Conservation (phyloP, 2,113 vertebrate species). For the Chlorodrepanis virens region DNA sequence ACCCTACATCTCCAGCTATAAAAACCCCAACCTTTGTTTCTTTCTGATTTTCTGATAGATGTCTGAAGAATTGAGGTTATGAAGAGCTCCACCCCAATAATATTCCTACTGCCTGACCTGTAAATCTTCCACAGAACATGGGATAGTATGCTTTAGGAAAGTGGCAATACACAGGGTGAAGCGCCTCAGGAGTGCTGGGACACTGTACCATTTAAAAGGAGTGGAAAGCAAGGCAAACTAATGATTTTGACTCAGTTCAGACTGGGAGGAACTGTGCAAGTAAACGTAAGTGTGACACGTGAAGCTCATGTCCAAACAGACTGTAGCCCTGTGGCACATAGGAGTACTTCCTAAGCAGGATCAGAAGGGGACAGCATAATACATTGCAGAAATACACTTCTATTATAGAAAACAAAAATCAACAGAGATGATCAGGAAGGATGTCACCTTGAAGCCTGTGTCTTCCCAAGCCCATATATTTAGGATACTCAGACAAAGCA, state of each 20-base stretch:
- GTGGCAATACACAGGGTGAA: background rate
- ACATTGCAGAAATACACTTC: background rate
- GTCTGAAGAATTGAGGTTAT: background rate
- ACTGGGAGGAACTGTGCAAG: background rate
- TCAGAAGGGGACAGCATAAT: background rate
- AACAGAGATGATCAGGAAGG: background rate
- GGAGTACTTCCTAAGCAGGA: background rate
- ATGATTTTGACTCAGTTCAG: background rate
- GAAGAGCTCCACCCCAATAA: background rate
- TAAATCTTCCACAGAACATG: background rate
- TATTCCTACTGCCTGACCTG: background rate
- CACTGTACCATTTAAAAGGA: background rate
- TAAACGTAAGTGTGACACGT: fast-evolving
- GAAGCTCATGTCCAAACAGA: background rate
- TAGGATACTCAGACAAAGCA: background rate
- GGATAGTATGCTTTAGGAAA: background rate
- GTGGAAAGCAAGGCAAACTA: background rate
- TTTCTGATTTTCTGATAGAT: background rate
- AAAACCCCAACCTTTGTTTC: background rate
- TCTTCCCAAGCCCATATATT: background rate
- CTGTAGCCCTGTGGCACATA: background rate
- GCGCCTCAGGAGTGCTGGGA: background rate
- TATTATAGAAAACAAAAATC: background rate
- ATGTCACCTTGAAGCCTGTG: background rate
- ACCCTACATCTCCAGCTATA: background rate